Evolutionary conservation across 1,140 invertebrate species (phyloP), one percentile per base, ranked within the genome.

Genomic region (Zaprionus vittiger): DNA sequence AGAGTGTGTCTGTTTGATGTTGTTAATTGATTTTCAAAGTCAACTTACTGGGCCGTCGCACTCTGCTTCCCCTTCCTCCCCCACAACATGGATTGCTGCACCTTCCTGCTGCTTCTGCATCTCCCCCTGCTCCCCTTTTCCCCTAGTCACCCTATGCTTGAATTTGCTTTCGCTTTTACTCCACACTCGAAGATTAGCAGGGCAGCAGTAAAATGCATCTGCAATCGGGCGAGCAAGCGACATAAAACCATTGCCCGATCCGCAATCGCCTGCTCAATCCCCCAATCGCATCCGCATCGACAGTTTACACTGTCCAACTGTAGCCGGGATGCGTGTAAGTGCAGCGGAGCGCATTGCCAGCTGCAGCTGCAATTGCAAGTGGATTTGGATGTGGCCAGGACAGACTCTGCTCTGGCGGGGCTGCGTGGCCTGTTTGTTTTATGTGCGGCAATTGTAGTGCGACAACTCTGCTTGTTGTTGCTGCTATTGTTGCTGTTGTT

Each of bases 21-120:
- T 91, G 90, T 91, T 91, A 91, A 91, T 91, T 91, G 90, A 91
- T 91, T 91, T 91, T 91, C 90, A 91, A 91, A 91, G 86, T 91
- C 91, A 84, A 86, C 80, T 79, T 66, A 73, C 56, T 70, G 64
- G 74, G 22, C 61, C 61, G 60, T 31, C 56, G 64, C 69, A 63
- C 54, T 26, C 4, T 31, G 7, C 57, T 1, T 3, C 17, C 60
- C 7, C 4, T 31, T 4, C 57, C 2, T 2, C 17, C 28, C 37
- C 15, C 52, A 38, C 15, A 17, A 47, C n/a, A 47, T 47, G 41
- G 7, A 17, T 17, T 47, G 7, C 41, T n/a, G 15, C n/a, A 3
- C 6, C 15, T 28, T 28, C 26, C 26, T 24, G 22, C 26, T 28
- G 5, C 26, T 0, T 28, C 28, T 17, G n/a, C 41, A 54, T 15